Base-by-base conservation (phyloP, 1,140 invertebrate genomes). In the Drosophila tropicalis region DNA sequence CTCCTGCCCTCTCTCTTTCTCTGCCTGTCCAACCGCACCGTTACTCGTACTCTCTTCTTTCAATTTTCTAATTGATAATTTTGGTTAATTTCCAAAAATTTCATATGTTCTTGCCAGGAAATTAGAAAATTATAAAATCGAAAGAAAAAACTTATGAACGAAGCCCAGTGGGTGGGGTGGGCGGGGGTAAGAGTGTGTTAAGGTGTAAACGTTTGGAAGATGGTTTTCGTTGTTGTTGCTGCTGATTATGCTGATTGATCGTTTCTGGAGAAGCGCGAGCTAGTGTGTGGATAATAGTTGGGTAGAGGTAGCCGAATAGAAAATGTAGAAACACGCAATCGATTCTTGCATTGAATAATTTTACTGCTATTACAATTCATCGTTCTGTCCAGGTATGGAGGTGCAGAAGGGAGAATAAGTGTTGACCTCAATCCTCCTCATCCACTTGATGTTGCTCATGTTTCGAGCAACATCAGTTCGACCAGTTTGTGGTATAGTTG, bases 401-500 rank as follows among this genome's bases (percentile, higher is more conserved):
- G 60, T 12, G 36, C 3, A 44, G 32, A 36, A 10, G 34, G 34
- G 34, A 36, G 34, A 36, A 36, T 36, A 36, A 44, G 29, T 61
- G 65, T 55, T 62, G 12, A 60, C 61, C 32, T 12, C 63, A 62
- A 17, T 60, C 60, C 17, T 76, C 73, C 32, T 76, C 36, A 5
- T 51, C 47, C 9, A n/a, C 4, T 1, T 17, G n/a, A 57, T 69
- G 55, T 22, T 70, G 72, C 55, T 66, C 55, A 36, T 70, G 60
- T n/a, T 56, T 69, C 40, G 51, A 58, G 10, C 3, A 51, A 56
- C 80, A 81, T 91, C 80, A 91, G 62, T 91, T 91, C 51, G 90
- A 91, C 90, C 90, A 91, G 64, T 91, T 91, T 19, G 86, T 86
- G 29, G 90, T 87, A 54, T 86, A 86, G 40, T 83, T 86, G 47